Percentiles rank a stretch among this genome's conserved stretches.
phyloP scores from a whole-genome alignment of 2,113 vertebrate genomes.

The Mellivora capensis region DNA sequence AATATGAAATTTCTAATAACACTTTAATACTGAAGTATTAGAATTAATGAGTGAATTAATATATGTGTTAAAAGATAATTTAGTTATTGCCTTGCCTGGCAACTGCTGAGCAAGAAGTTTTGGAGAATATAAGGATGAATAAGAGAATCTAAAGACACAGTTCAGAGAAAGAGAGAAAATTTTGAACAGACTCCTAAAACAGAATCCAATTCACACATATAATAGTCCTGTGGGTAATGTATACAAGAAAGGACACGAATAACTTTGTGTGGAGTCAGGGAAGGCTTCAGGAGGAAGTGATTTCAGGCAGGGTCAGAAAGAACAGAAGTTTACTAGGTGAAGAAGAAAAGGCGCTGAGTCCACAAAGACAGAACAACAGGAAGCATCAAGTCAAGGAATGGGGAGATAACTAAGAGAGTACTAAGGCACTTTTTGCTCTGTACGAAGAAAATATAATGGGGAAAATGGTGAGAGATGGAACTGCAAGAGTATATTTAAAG shows the following conservation, averaged over 20 bases:
- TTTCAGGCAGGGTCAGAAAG: not conserved
- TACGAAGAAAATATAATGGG: not conserved
- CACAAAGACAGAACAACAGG: not conserved
- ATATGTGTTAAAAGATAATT: not conserved
- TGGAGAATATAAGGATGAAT: not conserved
- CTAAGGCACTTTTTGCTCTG: not conserved
- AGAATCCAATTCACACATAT: not conserved
- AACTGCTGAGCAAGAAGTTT: not conserved
- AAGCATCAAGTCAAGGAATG: not conserved
- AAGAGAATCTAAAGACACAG: not conserved
- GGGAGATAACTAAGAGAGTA: not conserved
- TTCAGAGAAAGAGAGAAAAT: not conserved
- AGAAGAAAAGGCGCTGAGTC: not conserved
- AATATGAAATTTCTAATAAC: not conserved
- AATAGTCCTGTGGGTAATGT: not conserved
- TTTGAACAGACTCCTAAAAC: not conserved
- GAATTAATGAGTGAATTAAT: not conserved
- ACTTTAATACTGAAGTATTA: not conserved
- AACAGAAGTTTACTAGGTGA: not conserved
- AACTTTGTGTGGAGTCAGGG: not conserved
- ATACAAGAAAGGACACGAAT: not conserved
- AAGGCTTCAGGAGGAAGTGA: not conserved
- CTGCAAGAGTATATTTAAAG: not conserved
- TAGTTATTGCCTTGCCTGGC: not conserved
- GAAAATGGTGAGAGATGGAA: not conserved